Evolutionary conservation across 2,113 vertebrate species (phyloP).

Genomic region (Cottus gobio): DNA sequence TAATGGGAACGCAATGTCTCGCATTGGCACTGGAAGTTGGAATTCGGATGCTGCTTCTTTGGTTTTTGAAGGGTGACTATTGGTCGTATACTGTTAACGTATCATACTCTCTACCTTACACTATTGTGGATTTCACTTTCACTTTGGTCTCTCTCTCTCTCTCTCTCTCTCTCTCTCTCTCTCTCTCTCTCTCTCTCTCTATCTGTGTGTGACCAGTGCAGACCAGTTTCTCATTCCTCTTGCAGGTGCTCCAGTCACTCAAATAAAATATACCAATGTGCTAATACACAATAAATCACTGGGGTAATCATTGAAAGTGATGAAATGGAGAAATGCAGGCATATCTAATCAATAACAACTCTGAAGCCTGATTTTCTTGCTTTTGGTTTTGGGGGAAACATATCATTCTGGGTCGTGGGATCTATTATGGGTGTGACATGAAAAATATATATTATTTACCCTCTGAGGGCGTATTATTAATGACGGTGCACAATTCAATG

Average conservation of each 20-base stretch:
- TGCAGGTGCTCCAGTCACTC: constrained; percentile 38
- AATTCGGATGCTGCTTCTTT: not conserved
- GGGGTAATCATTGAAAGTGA: constrained; percentile 62
- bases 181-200: not conserved
- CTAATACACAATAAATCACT: constrained; percentile 50
- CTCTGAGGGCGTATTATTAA: constrained; percentile 35
- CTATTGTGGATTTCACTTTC: not conserved
- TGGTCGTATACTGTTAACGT: not conserved
- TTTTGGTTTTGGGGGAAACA: constrained; percentile 41
- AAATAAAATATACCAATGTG: constrained; percentile 34
- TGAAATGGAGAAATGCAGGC: constrained; percentile 51
- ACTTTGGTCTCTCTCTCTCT: constrained; percentile 5
- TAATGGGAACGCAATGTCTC: not conserved
- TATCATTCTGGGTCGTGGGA: constrained; percentile 44
- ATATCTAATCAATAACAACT: constrained; percentile 55
- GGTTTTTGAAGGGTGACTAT: not conserved
- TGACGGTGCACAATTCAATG: constrained; percentile 8
- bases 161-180: constrained; percentile 5
- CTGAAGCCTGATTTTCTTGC: constrained; percentile 45
- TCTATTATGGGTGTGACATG: constrained; percentile 50
- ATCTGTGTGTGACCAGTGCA: not conserved
- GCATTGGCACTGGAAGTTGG: not conserved
- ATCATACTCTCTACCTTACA: not conserved
- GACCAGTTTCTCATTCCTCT: constrained; percentile 19
- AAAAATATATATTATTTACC: constrained; percentile 57